Conservation (phyloP, 2,113 vertebrate species). For the Clarias batrachus region DNA sequence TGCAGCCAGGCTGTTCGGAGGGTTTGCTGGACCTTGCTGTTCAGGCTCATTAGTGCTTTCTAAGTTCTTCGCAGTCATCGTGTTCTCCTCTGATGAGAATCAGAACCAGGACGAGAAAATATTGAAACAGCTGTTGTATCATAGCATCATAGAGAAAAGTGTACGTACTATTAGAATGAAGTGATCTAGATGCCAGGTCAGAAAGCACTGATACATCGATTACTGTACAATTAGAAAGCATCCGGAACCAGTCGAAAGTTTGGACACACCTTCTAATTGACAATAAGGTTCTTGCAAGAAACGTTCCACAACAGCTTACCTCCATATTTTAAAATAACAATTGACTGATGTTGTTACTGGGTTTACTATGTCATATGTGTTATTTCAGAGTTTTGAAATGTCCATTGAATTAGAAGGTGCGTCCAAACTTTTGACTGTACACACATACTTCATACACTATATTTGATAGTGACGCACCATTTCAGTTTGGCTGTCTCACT, state of each 20-base stretch:
- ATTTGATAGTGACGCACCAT: neutral
- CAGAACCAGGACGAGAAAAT: neutral
- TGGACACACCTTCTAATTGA: no score
- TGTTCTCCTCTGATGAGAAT: slow-evolving; percentile 64
- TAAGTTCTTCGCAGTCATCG: slow-evolving; percentile 65
- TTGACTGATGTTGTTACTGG: no score
- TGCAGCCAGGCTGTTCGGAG: slow-evolving; percentile 71
- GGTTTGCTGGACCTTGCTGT: slow-evolving; percentile 64
- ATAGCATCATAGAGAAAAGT: neutral
- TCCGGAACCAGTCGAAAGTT: no score
- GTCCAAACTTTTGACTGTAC: no score
- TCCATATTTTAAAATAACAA: no score
- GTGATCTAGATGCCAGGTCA: neutral
- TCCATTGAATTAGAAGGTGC: no score
- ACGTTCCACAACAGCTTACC: no score
- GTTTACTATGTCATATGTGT: no score
- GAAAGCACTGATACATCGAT: neutral
- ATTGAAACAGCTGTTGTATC: neutral
- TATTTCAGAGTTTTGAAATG: no score
- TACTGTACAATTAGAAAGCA: neutral
- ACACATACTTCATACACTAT: neutral
- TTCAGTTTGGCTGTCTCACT: neutral
- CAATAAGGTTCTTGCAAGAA: no score
- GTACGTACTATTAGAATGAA: neutral
- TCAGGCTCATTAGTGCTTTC: slow-evolving; percentile 56